These are phyloP conservation scores for Marronus borbonicus DNA, from an alignment of 2,888 invertebrate species.

Conservation along the genomic window DNA sequence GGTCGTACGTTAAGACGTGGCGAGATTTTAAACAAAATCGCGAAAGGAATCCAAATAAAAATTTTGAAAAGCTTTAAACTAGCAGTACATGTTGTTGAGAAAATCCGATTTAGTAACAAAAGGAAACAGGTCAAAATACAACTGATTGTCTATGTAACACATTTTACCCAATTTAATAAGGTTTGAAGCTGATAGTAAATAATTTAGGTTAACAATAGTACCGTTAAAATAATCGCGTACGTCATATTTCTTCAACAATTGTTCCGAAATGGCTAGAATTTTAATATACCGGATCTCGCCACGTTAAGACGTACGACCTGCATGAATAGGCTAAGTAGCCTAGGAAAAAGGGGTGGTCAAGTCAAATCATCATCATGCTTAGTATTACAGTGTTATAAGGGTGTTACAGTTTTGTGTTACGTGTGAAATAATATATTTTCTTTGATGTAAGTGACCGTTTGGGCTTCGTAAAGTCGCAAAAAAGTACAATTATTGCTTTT, in stretches of 20 bases:
- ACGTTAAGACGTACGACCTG: conserved; percentile 35
- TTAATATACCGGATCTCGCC: conserved; percentile 27
- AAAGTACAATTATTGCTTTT: no score
- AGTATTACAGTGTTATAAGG: background rate
- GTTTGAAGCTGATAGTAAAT: background rate
- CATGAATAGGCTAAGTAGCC: conserved; percentile 12
- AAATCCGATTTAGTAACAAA: no score
- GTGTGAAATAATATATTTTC: background rate
- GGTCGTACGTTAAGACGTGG: conserved; percentile 21
- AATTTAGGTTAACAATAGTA: background rate
- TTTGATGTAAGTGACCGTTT: conserved; percentile 4
- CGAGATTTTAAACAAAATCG: conserved; percentile 2
- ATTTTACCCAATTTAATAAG: no score
- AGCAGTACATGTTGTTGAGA: no score
- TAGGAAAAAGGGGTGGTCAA: background rate
- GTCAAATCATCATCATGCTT: background rate
- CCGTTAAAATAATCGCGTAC: no score
- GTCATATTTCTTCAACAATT: background rate
- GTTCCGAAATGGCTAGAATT: background rate
- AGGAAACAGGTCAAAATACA: no score
- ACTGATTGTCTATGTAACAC: no score
- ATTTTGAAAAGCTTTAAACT: no score
- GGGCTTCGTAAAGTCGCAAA: background rate
- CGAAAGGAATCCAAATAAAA: background rate
- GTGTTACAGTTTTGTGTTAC: conserved; percentile 28